Evolutionary conservation across 2,797 vertebrate genomes (phyloP), one percentile per base, ranked within the genome.

Genomic region (Amphiprion clarkii): DNA sequence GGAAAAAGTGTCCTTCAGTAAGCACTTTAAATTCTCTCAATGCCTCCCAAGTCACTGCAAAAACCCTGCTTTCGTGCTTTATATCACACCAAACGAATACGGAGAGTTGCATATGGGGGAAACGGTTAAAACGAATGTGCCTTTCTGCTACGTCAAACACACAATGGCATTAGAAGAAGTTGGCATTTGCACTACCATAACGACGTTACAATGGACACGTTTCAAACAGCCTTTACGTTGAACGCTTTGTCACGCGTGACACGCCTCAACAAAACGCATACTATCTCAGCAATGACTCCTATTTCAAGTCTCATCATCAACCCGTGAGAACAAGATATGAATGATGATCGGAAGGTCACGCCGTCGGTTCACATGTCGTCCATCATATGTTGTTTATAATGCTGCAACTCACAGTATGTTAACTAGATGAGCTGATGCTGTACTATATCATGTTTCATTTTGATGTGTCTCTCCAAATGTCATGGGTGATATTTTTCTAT

Each of bases 101-200:
- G 19, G 42, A 75, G 76, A n/a, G 52, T 64, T 61, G 54, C 56
- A 58, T 44, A 44, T 57, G 65, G 68, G 70, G 80, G 58, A 71
- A 53, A 44, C 78, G 57, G 79, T 54, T 57, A 42, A 83, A 81
- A 87, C 67, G 49, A 89, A 92, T 88, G 93, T 95, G 93, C 94
- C 94, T 94, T 94, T 88, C 80, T 85, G 79, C 79, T 88, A 79
- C 80, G 79, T 87, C 76, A 80, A 79, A 89, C 58, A 86, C 86
- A 86, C 67, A 67, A 74, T 58, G 77, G 86, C 83, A 69, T 88
- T 55, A 66, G 67, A 86, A 84, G 76, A 81, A 86, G 92, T 86
- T 78, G 78, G 84, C 79, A 81, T 93, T 94, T 93, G 93, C 93
- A 93, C 94, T 93, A 92, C 75, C 78, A 63, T 55, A 12, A 77